Evolutionary conservation across 2,797 vertebrate species (phyloP).

Genomic region (Tokudaia muenninki): DNA sequence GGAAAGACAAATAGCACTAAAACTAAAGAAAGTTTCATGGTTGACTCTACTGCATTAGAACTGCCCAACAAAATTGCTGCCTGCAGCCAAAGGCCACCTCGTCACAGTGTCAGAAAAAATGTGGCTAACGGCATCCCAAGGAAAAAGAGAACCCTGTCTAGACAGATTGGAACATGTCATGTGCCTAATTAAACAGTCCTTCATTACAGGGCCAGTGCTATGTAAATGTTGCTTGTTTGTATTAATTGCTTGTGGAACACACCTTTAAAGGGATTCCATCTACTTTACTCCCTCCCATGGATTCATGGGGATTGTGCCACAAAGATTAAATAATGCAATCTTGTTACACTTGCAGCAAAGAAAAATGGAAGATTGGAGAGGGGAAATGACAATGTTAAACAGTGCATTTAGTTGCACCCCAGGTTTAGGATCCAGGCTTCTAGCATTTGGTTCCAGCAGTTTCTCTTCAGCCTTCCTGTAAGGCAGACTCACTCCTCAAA

Average conservation of each 20-base stretch:
- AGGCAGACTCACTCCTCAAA: neutral
- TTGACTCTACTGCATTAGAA: constrained; percentile 54
- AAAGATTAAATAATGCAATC: constrained; percentile 6
- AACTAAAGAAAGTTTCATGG: constrained; percentile 63
- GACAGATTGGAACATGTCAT: constrained; percentile 74
- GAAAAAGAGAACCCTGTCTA: constrained; percentile 80
- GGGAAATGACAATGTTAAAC: neutral
- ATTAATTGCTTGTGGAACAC: constrained; percentile 62
- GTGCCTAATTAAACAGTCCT: constrained; percentile 80
- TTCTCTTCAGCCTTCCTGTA: too few relatives aligned
- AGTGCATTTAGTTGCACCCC: too few relatives aligned
- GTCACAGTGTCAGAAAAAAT: constrained; percentile 66
- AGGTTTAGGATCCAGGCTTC: neutral
- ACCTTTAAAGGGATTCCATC: constrained; percentile 55
- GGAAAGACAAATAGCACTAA: constrained; percentile 78
- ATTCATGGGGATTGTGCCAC: neutral
- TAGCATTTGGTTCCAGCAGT: too few relatives aligned
- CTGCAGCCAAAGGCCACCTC: constrained; percentile 73
- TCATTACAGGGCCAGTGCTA: neutral
- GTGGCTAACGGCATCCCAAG: constrained; percentile 53
- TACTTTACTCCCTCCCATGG: constrained; percentile 51
- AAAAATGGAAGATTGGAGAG: neutral
- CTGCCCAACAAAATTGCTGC: constrained; percentile 66
- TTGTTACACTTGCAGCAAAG: constrained; percentile 35
- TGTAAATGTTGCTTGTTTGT: constrained; percentile 69